Base-by-base conservation (phyloP, 2,797 vertebrate genomes). In the Leptatherina wallacei region DNA sequence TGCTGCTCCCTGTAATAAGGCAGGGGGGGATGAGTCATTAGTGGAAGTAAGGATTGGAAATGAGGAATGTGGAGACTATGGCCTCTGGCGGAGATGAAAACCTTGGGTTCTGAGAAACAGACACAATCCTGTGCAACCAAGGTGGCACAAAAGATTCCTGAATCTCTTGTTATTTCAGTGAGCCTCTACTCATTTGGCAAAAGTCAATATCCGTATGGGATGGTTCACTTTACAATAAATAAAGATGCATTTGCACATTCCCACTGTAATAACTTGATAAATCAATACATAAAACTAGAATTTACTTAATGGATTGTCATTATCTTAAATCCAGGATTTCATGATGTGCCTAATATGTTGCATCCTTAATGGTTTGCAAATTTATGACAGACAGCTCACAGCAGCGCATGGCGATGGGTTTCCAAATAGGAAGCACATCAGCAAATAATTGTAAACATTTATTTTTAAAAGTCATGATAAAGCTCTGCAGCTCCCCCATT, bases 11-110 rank as follows among this genome's bases (percentile, higher is more conserved):
- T 83, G 88, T 94, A 92, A 94, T 92, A 94, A 93, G 93, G 82
- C 91, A 75, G 89, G 88, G 87, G 24, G 85, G 89, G 91, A 94
- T 94, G 94, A 94, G 92, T 94, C 94, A 95, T 95, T 92, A 89
- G 83, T 83, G 77, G 85, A 86, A 85, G 86, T 82, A 83, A 89
- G 82, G 89, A 82, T 89, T 81, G 78, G 88, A 90, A 90, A 91
- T 85, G 89, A 88, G 83, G 86, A 92, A 89, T 88, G 84, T 84
- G 84, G 81, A 88, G 78, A 88, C 82, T 87, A 83, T 87, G 86
- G 90, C 85, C 90, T 90, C 86, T 91, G 85, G 87, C 90, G 87
- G 87, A 89, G 86, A 90, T 89, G 85, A 92, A 91, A 93, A 86
- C 83, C 83, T 88, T 79, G 84, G 81, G 85, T 85, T 91, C 78